Evolutionary conservation across 2,113 vertebrate species (phyloP).

Genomic region (Barnardius zonarius): DNA sequence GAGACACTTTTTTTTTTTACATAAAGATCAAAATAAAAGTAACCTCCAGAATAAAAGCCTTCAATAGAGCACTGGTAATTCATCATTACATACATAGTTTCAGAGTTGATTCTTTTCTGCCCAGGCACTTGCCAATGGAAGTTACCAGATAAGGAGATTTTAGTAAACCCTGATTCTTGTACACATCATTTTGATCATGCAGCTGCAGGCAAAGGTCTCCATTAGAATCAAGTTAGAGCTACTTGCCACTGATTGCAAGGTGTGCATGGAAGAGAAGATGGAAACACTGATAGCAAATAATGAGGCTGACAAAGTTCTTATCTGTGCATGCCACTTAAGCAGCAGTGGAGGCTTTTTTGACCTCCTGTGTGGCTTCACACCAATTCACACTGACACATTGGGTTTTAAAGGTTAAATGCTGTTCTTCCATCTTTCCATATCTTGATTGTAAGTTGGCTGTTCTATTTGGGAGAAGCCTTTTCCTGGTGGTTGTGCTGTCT

Average conservation of each 20-base stretch:
- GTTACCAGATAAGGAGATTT: neutral
- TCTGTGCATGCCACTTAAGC: neutral
- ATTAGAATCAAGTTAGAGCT: neutral
- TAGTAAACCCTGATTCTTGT: neutral
- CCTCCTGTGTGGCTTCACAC: neutral
- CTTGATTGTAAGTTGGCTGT: slow-evolving; percentile 1
- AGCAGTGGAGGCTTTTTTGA: neutral
- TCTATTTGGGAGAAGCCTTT: slow-evolving; percentile 52
- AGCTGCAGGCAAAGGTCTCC: neutral
- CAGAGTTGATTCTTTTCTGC: neutral
- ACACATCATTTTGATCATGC: fast-evolving
- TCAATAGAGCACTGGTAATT: neutral
- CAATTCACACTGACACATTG: neutral
- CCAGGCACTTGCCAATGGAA: neutral
- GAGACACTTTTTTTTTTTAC: neutral
- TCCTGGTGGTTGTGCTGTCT: slow-evolving; percentile 65
- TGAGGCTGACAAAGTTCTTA: neutral
- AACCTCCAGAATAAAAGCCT: neutral
- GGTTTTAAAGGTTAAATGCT: neutral
- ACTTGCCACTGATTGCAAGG: neutral
- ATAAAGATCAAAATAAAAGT: neutral
- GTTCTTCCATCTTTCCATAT: neutral
- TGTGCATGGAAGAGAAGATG: neutral
- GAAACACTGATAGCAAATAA: neutral
- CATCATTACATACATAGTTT: neutral